phyloP scores from a whole-genome alignment of 2,797 vertebrate species.

The Rhinophrynus dorsalis region DNA sequence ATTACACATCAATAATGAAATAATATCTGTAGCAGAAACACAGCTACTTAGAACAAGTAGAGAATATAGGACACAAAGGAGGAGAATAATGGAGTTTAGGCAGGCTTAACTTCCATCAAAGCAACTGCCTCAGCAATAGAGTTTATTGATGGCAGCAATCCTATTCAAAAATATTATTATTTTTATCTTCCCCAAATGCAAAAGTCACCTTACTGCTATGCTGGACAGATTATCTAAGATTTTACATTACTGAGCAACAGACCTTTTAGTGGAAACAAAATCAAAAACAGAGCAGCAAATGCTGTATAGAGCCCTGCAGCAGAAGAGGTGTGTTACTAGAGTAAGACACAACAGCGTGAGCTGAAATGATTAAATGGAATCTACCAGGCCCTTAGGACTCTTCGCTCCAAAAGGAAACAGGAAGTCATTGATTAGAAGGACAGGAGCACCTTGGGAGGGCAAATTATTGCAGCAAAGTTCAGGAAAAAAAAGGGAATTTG shows the following conservation, averaged over 20 bases:
- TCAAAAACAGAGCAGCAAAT: not conserved
- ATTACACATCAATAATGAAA: no score
- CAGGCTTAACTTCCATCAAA: no score
- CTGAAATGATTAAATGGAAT: conserved; percentile 57
- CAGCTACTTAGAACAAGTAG: no score
- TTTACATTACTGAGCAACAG: conserved; percentile 15
- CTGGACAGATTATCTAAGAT: no score
- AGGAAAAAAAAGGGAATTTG: not conserved
- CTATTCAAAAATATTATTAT: no score
- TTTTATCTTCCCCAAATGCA: no score
- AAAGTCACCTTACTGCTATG: no score
- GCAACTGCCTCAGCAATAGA: no score
- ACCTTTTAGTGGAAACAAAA: not conserved
- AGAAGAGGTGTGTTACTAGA: conserved; percentile 41
- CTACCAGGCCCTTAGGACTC: conserved; percentile 53
- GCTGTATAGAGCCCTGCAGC: conserved; percentile 14
- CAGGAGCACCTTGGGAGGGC: conserved; percentile 32
- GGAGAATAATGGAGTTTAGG: no score
- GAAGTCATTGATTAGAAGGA: conserved; percentile 52
- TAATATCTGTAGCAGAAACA: no score
- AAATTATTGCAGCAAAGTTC: not conserved
- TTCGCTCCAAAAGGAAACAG: conserved; percentile 50
- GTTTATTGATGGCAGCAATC: no score
- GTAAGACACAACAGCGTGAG: conserved; percentile 43
- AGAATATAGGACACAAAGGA: no score